These are phyloP conservation scores for Laticauda laticaudata DNA, from an alignment of 2,113 vertebrate species.

Conservation along the genomic window DNA sequence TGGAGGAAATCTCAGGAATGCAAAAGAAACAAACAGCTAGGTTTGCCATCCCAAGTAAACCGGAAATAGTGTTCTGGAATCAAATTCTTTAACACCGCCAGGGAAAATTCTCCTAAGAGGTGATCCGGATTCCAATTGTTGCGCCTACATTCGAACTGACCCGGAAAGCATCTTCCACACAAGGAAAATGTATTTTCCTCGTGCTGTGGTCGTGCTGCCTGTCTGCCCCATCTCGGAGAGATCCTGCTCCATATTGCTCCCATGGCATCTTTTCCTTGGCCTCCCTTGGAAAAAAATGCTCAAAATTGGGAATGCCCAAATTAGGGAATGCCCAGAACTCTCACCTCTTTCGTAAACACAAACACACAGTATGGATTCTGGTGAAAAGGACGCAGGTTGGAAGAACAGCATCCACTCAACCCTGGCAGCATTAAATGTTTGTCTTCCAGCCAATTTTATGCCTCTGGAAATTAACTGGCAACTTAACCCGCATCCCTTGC, in stretches of 20 bases:
- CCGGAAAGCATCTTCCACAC: background rate
- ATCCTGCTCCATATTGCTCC: background rate
- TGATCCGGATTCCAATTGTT: background rate
- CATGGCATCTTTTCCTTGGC: background rate
- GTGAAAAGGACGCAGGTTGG: background rate
- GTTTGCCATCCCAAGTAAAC: background rate
- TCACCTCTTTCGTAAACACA: background rate
- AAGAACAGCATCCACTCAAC: too few relatives aligned
- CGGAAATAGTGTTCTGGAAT: background rate
- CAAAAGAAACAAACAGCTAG: background rate
- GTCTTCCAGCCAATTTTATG: background rate
- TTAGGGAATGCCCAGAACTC: background rate
- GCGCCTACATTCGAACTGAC: background rate
- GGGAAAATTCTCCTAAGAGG: too few relatives aligned
- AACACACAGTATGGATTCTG: background rate
- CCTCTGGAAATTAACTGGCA: background rate
- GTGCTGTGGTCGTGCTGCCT: rapidly evolving
- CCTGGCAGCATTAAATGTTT: background rate
- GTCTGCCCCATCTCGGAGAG: background rate
- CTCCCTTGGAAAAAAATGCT: background rate
- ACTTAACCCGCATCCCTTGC: background rate
- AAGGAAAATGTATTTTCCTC: background rate
- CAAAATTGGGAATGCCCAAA: slow-evolving; percentile 8
- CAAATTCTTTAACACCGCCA: background rate
- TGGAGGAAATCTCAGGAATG: slow-evolving; percentile 5